Conservation (phyloP, 2,113 vertebrate genomes). For the Siniperca knerii region DNA sequence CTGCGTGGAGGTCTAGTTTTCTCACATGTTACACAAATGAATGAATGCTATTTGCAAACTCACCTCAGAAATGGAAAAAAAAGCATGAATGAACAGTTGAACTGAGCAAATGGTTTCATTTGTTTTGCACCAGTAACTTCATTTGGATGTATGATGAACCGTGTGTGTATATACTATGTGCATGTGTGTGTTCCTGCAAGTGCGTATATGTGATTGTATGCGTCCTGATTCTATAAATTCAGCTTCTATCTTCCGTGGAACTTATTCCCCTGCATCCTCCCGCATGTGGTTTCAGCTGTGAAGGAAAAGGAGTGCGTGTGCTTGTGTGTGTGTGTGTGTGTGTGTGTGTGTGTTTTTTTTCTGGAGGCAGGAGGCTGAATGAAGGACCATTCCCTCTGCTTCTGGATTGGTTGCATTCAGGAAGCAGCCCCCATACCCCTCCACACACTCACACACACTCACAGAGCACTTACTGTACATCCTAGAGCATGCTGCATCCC, state of each 20-base stretch:
- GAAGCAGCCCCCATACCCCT: slow-evolving; percentile 59
- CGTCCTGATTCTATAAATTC: slow-evolving; percentile 33
- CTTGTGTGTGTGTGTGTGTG: slow-evolving; percentile 17
- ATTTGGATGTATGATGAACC: slow-evolving; percentile 10
- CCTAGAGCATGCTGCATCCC: slow-evolving; percentile 75
- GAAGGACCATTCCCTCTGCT: slow-evolving; percentile 62
- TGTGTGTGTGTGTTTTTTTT: slow-evolving; percentile 20
- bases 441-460: slow-evolving; percentile 36
- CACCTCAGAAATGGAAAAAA: slow-evolving; percentile 29
- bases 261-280: slow-evolving; percentile 52
- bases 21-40: slow-evolving; percentile 20
- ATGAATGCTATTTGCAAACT: slow-evolving; percentile 35
- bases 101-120: slow-evolving; percentile 13
- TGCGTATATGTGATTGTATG: slow-evolving; percentile 9
- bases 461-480: slow-evolving; percentile 76
- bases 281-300: slow-evolving; percentile 61
- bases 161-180: background rate
- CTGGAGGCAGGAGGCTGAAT: slow-evolving; percentile 38
- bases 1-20: slow-evolving; percentile 30
- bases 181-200: background rate
- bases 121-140: slow-evolving; percentile 16
- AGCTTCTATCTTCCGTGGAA: slow-evolving; percentile 10
- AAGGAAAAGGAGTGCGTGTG: slow-evolving; percentile 49
- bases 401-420: slow-evolving; percentile 71
- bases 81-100: slow-evolving; percentile 40